Evolutionary conservation across 1,140 invertebrate genomes (phyloP).

Genomic region (Armadillidium nasatum): DNA sequence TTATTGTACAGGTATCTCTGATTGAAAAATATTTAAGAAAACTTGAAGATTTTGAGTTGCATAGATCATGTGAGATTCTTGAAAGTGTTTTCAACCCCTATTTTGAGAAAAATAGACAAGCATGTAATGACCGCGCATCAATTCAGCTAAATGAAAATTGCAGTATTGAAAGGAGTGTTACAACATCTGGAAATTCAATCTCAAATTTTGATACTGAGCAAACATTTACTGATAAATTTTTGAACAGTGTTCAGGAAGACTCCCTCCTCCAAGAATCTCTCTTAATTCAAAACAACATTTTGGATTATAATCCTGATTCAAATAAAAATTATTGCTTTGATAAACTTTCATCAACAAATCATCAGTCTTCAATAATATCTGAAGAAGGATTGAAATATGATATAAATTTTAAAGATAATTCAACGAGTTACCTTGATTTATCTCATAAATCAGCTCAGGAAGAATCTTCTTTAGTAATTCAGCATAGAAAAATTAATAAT

Average conservation of each 20-base stretch:
- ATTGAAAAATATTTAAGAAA: not conserved
- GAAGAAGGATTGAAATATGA: constrained; percentile 1
- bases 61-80: not conserved
- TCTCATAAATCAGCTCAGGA: not conserved
- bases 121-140: not conserved
- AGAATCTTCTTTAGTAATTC: not conserved
- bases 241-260: not conserved
- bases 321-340: not conserved
- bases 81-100: not conserved
- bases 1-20: not conserved
- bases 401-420: not conserved
- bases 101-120: not conserved
- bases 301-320: not conserved
- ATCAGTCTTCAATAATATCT: not conserved
- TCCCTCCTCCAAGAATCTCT: not conserved
- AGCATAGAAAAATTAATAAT: not conserved
- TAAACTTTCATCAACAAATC: not conserved
- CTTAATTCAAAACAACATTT: not conserved
- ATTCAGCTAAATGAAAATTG: not conserved
- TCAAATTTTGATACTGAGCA: constrained; percentile 1
- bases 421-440: not conserved
- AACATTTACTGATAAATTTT: not conserved
- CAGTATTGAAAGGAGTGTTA: not conserved
- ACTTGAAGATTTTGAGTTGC: not conserved
- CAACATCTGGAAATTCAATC: not conserved